phyloP scores from a whole-genome alignment of 2,888 invertebrate species.

The Xanthia togata region DNA sequence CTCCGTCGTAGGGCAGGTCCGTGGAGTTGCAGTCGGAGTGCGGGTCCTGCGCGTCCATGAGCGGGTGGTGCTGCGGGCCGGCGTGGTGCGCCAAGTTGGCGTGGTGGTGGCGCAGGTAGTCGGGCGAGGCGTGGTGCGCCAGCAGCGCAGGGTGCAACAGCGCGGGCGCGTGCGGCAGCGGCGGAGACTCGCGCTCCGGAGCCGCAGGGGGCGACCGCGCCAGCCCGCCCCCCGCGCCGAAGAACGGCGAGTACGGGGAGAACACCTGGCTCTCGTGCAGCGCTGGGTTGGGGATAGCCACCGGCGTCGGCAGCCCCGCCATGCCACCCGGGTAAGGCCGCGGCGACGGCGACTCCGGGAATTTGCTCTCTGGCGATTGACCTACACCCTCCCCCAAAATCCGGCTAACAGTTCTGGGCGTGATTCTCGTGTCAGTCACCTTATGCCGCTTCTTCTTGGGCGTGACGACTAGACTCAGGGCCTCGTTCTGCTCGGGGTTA shows the following conservation, averaged over 20 bases:
- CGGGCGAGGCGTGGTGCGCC: slow-evolving; percentile 95
- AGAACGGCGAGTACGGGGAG: slow-evolving; percentile 97
- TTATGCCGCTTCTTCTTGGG: slow-evolving; percentile 99
- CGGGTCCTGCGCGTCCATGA: slow-evolving; percentile 96
- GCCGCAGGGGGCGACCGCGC: slow-evolving; percentile 91
- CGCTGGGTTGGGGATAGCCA: slow-evolving; percentile 98
- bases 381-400: slow-evolving; percentile 95
- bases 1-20: slow-evolving; percentile 97
- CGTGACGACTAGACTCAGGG: slow-evolving; percentile 97
- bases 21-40: slow-evolving; percentile 97
- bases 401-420: slow-evolving; percentile 96
- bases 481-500: slow-evolving; percentile 97
- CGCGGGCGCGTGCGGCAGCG: slow-evolving; percentile 95
- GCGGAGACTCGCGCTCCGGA: slow-evolving; percentile 95
- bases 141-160: slow-evolving; percentile 96
- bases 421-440: slow-evolving; percentile 98
- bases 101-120: slow-evolving; percentile 94
- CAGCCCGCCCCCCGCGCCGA: slow-evolving; percentile 91
- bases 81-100: slow-evolving; percentile 94
- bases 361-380: slow-evolving; percentile 91
- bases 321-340: slow-evolving; percentile 95
- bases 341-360: slow-evolving; percentile 93
- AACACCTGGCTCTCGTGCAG: slow-evolving; percentile 98
- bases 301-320: slow-evolving; percentile 96
- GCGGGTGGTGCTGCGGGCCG: slow-evolving; percentile 93